Conservation (phyloP, 2,797 vertebrate genomes). For the Cottoperca gobio region DNA sequence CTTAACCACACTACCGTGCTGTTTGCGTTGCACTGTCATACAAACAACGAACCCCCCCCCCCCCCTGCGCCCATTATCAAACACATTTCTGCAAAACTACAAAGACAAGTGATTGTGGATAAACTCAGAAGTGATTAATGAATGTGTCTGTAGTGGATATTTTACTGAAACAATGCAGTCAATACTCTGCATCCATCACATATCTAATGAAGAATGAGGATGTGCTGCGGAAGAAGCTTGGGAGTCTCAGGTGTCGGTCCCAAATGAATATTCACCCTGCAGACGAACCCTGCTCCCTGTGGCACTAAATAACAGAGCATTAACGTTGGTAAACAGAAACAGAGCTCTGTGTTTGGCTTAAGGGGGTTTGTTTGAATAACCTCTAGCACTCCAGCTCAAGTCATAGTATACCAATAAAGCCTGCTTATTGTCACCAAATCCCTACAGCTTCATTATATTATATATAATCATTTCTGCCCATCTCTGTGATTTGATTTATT, state of each 20-base stretch:
- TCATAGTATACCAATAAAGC: slow-evolving; percentile 71
- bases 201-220: slow-evolving; percentile 53
- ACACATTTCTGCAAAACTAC: not conserved
- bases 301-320: slow-evolving; percentile 78
- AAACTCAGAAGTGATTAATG: slow-evolving; percentile 8
- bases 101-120: slow-evolving; percentile 20
- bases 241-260: slow-evolving; percentile 87
- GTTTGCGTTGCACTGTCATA: not conserved
- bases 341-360: slow-evolving; percentile 56
- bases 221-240: slow-evolving; percentile 21
- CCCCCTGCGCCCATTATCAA: slow-evolving; percentile 27
- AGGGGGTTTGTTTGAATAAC: slow-evolving; percentile 79
- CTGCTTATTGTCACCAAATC: slow-evolving; percentile 77
- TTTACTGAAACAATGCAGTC: slow-evolving; percentile 61
- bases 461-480: slow-evolving; percentile 7
- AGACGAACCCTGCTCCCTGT: slow-evolving; percentile 81
- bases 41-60: not conserved
- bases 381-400: slow-evolving; percentile 63
- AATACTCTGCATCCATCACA: slow-evolving; percentile 43
- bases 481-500: slow-evolving; percentile 35
- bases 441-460: slow-evolving; percentile 62
- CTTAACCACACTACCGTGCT: slow-evolving; percentile 10
- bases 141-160: slow-evolving; percentile 12
- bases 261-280: slow-evolving; percentile 88
- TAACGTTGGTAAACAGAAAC: slow-evolving; percentile 70